Base-by-base conservation (phyloP, 2,113 vertebrate genomes). In the Tauraco erythrolophus region DNA sequence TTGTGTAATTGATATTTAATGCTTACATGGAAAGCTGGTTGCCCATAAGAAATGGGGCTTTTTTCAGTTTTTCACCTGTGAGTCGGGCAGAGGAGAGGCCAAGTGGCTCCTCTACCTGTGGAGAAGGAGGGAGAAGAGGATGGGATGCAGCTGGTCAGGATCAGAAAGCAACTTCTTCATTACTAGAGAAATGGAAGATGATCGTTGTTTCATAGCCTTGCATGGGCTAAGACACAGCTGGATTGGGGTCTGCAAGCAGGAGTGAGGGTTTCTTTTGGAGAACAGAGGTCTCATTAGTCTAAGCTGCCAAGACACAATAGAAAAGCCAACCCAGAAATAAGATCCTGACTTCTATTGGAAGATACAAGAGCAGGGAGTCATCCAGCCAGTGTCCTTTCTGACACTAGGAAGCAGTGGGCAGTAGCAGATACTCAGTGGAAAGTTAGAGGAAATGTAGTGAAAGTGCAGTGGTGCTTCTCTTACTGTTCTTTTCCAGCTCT, bases 1-100 rank as follows among this genome's bases (percentile, higher is more conserved):
- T 95, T 2, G 1, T 97, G 77, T 96, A 95, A 96, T 92, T 94
- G 92, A 95, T 97, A 96, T 80, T 94, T 95, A 96, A 96, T 80
- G 58, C 92, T 95, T 95, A 35, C 68, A 71, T 48, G 28, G 92
- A 86, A 97, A 85, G 71, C 65, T 88, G 83, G 57, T 92, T 85
- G 77, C 85, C 92, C 94, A 37, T 68, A 92, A 85, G 93, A 94
- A 91, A 82, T 31, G 56, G 45, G 14, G 17, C 39, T 41, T 71
- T 87, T 87, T 84, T 27, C 25, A 76, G 14, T 91, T 79, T 57
- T 74, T 61, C 66, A 74, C 84, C 84, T 93, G 70, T 97, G 60
- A 28, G 31, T 50, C 80, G 53, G 80, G 77, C 53, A 68, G 84
- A 43, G 35, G 9, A 27, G 21, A 48, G 23, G 39, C 68, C 43